Percentiles rank a stretch among this genome's conserved stretches.
Conservation (phyloP, 2,113 vertebrate genomes). For the Eubucco bourcierii region DNA sequence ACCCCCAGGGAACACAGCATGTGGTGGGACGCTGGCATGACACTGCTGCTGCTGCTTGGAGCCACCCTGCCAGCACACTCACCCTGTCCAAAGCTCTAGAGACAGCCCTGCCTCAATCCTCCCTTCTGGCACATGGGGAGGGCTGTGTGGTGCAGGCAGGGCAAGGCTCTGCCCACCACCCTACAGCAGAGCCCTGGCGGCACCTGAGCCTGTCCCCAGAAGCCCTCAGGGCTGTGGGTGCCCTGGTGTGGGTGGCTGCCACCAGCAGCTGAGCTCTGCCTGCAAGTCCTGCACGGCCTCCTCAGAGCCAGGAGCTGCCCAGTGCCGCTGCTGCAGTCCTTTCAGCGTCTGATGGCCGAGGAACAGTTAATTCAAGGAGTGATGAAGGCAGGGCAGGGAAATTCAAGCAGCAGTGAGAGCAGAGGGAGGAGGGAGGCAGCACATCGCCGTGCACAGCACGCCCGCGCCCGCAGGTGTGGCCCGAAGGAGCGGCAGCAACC, state of each 20-base stretch:
- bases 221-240: accelerated
- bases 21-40: accelerated
- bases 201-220: accelerated
- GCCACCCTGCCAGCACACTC: not conserved
- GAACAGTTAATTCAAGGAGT: conserved; percentile 20
- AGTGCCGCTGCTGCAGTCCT: not conserved
- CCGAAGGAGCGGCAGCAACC: not conserved
- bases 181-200: not conserved
- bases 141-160: not conserved
- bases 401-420: not conserved
- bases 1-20: accelerated
- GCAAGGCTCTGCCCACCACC: accelerated
- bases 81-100: not conserved
- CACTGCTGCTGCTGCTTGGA: not conserved
- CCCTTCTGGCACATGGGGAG: not conserved
- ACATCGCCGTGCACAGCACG: not conserved
- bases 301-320: not conserved
- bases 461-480: not conserved
- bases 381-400: conserved; percentile 5
- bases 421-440: not conserved
- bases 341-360: not conserved
- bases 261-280: not conserved
- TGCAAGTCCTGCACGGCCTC: accelerated
- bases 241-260: not conserved
- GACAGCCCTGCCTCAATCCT: not conserved